phyloP scores from a whole-genome alignment of 2,888 invertebrate species.

The Dione juno region DNA sequence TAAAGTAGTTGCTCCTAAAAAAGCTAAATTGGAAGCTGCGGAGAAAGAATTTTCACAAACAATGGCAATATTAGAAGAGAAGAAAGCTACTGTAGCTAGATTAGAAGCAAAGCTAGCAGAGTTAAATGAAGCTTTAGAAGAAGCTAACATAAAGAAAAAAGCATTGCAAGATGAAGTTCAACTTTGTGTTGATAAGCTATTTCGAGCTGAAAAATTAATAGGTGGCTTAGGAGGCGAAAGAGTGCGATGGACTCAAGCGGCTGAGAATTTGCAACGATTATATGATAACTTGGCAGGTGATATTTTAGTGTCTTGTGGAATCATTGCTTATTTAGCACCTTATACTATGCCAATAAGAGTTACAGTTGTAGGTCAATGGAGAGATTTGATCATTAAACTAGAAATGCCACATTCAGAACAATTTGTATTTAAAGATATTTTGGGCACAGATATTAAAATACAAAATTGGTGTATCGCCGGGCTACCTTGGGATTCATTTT shows the following conservation, averaged over 20 bases:
- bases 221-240: slow-evolving; percentile 95
- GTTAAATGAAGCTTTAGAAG: slow-evolving; percentile 87
- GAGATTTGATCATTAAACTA: slow-evolving; percentile 85
- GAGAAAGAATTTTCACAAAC: slow-evolving; percentile 92
- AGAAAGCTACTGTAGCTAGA: slow-evolving; percentile 89
- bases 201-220: slow-evolving; percentile 93
- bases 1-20: slow-evolving; percentile 93
- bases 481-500: slow-evolving; percentile 91
- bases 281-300: slow-evolving; percentile 95
- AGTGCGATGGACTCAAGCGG: slow-evolving; percentile 91
- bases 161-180: slow-evolving; percentile 89
- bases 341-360: slow-evolving; percentile 88
- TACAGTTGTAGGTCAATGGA: slow-evolving; percentile 88
- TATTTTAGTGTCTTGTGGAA: slow-evolving; percentile 93
- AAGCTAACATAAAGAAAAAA: slow-evolving; percentile 86
- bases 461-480: slow-evolving; percentile 93
- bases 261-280: slow-evolving; percentile 87
- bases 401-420: slow-evolving; percentile 90
- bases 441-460: slow-evolving; percentile 94
- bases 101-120: slow-evolving; percentile 90
- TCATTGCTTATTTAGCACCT: slow-evolving; percentile 95
- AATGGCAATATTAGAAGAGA: slow-evolving; percentile 92
- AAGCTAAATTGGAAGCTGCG: slow-evolving; percentile 90
- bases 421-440: slow-evolving; percentile 88
- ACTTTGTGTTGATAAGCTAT: slow-evolving; percentile 92